phyloP scores from a whole-genome alignment of 2,888 invertebrate genomes.

The Pemphredon lugubris region DNA sequence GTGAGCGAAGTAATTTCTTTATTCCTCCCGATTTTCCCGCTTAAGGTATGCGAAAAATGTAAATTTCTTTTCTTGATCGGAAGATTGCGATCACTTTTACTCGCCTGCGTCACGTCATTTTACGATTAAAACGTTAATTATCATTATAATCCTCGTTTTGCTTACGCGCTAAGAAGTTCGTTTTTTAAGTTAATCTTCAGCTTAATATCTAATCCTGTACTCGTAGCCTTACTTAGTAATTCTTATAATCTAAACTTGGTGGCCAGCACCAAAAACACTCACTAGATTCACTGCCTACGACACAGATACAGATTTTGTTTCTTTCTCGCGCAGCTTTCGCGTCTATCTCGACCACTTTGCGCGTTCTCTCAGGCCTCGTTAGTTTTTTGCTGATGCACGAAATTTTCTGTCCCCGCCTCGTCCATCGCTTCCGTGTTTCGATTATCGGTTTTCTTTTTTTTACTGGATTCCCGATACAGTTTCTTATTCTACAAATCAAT shows the following conservation, averaged over 20 bases:
- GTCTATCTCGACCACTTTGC: slow-evolving; percentile 5
- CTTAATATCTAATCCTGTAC: slow-evolving; percentile 62
- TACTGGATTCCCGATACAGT: too few species aligned
- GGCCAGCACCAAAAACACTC: slow-evolving; percentile 80
- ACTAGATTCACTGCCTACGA: slow-evolving; percentile 79
- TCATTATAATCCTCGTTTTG: slow-evolving; percentile 65
- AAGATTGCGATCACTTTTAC: not conserved
- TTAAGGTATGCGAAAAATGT: too few species aligned
- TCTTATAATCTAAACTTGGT: slow-evolving; percentile 77
- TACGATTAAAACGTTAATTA: slow-evolving; percentile 44
- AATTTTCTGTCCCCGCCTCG: too few species aligned
- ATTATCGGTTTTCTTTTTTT: too few species aligned
- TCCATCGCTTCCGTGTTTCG: too few species aligned
- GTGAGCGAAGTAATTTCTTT: too few species aligned
- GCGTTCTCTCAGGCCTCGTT: slow-evolving; percentile 10
- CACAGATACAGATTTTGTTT: slow-evolving; percentile 77
- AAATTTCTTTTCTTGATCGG: slow-evolving; percentile 60
- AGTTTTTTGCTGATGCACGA: not conserved
- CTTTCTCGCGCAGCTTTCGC: slow-evolving; percentile 49
- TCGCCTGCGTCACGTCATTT: slow-evolving; percentile 18
- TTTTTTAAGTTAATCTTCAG: slow-evolving; percentile 62
- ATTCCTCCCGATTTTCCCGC: too few species aligned
- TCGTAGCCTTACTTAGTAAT: slow-evolving; percentile 66
- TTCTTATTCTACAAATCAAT: too few species aligned
- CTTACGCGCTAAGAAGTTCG: slow-evolving; percentile 63